Conservation (phyloP, 2,888 invertebrate species). For the Argyra leucocephala region DNA sequence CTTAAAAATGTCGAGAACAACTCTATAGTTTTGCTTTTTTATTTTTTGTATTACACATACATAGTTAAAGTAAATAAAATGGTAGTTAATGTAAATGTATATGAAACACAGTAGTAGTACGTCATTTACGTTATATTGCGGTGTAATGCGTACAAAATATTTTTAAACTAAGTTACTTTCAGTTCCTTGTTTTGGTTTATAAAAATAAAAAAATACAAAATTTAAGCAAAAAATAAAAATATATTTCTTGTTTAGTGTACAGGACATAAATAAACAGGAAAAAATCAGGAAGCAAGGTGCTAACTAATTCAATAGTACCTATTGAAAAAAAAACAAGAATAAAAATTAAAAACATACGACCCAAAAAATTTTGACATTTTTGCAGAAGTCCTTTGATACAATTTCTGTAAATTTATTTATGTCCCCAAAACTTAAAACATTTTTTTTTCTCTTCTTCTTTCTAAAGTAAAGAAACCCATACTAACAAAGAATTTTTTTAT, state of each 20-base stretch:
- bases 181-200: neutral
- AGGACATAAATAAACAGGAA: neutral
- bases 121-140: neutral
- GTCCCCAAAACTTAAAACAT: neutral
- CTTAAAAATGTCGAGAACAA: no score
- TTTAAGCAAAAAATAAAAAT: no score
- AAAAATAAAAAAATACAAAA: no score
- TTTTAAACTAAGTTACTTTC: neutral
- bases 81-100: no score
- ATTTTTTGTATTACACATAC: no score
- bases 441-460: no score
- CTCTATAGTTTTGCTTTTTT: no score
- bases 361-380: neutral
- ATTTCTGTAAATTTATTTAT: neutral
- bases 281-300: constrained; percentile 6
- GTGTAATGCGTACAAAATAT: neutral
- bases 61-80: no score
- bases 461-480: no score
- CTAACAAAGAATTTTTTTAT: no score
- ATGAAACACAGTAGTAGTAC: no score
- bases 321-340: neutral
- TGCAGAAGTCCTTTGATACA: constrained; percentile 6
- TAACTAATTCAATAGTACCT: neutral
- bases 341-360: neutral
- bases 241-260: neutral